Conservation (phyloP, 92 coral and sea anemone species). For the Parazoanthus atlanticus region DNA sequence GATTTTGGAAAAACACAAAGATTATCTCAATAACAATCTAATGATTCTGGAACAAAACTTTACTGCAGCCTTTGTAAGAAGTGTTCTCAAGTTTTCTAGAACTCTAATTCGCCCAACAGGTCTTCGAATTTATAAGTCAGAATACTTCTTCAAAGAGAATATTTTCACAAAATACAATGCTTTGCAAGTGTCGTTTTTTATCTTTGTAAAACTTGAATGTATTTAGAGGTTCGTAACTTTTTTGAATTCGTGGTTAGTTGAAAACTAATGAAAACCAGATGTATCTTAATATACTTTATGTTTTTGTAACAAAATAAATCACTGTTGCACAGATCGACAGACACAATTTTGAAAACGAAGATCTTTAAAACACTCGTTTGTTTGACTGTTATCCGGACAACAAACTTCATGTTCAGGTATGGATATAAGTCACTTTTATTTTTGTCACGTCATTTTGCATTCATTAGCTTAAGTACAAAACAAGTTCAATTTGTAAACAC, state of each 20-base stretch:
- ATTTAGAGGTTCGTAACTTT: no score
- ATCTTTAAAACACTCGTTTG: not conserved
- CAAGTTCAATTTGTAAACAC: not conserved
- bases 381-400: not conserved
- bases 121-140: not conserved
- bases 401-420: not conserved
- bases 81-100: not conserved
- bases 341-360: not conserved
- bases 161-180: not conserved
- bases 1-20: not conserved
- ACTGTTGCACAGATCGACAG: not conserved
- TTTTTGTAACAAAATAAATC: not conserved
- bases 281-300: not conserved
- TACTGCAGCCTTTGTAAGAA: not conserved
- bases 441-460: not conserved
- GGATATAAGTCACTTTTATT: not conserved
- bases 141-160: not conserved
- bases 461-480: not conserved
- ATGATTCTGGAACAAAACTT: not conserved
- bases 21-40: constrained; percentile 7
- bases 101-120: not conserved
- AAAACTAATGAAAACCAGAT: no score
- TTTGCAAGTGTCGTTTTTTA: no score
- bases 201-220: no score
- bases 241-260: no score